phyloP scores from a whole-genome alignment of 1,140 invertebrate species.

The Meloidogyne chitwoodi region DNA sequence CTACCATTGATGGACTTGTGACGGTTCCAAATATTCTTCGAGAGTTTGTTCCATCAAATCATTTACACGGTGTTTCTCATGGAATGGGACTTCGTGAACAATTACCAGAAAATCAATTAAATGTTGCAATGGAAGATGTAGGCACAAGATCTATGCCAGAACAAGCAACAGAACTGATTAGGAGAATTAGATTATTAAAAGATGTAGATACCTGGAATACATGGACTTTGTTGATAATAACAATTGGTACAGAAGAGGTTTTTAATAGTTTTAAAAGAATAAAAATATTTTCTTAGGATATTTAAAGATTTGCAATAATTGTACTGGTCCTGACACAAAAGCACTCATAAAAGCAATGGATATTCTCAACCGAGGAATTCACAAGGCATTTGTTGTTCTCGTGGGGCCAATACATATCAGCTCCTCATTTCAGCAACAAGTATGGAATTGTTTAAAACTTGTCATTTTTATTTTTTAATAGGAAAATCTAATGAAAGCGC shows the following conservation, averaged over 20 bases:
- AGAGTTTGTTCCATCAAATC: conserved; percentile 44
- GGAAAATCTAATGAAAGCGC: conserved; percentile 27
- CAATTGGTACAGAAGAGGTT: conserved; percentile 58
- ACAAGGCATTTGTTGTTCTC: conserved; percentile 54
- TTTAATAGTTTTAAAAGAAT: neutral
- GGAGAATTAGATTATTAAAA: conserved; percentile 38
- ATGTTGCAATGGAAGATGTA: conserved; percentile 52
- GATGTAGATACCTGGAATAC: conserved; percentile 50
- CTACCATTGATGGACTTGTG: conserved; percentile 53
- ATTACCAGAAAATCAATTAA: conserved; percentile 53
- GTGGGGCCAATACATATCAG: conserved; percentile 56
- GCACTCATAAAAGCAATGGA: conserved; percentile 48
- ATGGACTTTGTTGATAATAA: conserved; percentile 57
- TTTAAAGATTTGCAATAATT: conserved; percentile 47
- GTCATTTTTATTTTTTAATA: conserved; percentile 32
- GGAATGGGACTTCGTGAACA: conserved; percentile 53
- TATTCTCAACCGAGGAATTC: conserved; percentile 53
- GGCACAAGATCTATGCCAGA: conserved; percentile 45
- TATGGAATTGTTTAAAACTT: conserved; percentile 29
- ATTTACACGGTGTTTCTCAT: conserved; percentile 48
- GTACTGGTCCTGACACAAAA: conserved; percentile 43
- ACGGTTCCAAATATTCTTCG: conserved; percentile 58
- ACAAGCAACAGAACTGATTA: conserved; percentile 49
- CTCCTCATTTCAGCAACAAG: conserved; percentile 41
- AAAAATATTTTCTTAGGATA: neutral